Percentiles rank a stretch among this genome's conserved stretches.
These are phyloP conservation scores for Cyprinodon tularosa DNA, from an alignment of 2,113 vertebrate genomes.

Conservation along the genomic window DNA sequence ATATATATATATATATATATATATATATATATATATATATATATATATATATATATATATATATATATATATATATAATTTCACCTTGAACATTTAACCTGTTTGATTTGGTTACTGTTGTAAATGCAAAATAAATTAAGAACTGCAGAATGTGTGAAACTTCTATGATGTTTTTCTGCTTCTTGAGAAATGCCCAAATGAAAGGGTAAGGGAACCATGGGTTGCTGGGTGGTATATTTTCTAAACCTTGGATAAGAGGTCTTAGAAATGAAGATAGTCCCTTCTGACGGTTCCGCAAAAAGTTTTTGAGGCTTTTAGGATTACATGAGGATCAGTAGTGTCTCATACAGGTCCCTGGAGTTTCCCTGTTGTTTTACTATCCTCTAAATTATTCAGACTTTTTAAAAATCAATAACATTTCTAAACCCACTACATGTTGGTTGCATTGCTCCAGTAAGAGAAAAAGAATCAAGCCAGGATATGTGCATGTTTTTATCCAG, in stretches of 20 bases:
- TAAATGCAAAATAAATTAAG: neutral
- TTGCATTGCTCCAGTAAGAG: neutral
- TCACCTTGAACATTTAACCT: too few relatives aligned
- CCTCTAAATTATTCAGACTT: constrained; percentile 23
- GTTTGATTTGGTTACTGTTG: neutral
- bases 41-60: too few relatives aligned
- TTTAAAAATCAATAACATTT: constrained; percentile 44
- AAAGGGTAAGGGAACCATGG: constrained; percentile 32
- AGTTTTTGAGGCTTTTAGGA: constrained; percentile 36
- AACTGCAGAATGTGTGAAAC: too few relatives aligned
- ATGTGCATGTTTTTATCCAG: constrained; percentile 1
- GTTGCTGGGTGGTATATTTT: constrained; percentile 54
- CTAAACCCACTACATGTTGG: constrained; percentile 23
- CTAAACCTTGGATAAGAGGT: constrained; percentile 59
- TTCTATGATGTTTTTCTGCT: too few relatives aligned
- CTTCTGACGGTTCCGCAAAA: constrained; percentile 37
- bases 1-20: too few relatives aligned
- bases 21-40: too few relatives aligned
- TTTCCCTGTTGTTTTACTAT: constrained; percentile 19
- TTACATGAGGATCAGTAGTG: constrained; percentile 38
- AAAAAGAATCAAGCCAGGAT: constrained; percentile 2
- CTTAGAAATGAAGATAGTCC: constrained; percentile 56
- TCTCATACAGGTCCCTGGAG: constrained; percentile 13
- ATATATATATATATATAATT: too few relatives aligned
- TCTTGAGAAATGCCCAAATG: constrained; percentile 11